phyloP scores from a whole-genome alignment of 2,888 invertebrate genomes.

The Scaptomyza cyrtandrae region DNA sequence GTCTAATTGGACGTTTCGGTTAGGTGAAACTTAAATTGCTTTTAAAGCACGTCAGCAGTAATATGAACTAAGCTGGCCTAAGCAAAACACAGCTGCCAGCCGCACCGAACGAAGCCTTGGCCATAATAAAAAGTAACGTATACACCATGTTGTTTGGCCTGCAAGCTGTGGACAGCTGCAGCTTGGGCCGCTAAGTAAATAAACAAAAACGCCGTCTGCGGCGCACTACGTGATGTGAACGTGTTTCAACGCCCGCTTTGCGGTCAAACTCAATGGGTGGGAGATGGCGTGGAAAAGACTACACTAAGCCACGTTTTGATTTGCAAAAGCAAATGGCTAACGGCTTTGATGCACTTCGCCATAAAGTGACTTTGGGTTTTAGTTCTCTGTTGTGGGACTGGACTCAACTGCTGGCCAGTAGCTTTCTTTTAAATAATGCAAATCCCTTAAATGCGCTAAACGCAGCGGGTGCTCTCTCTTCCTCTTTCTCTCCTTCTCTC shows the following conservation, averaged over 20 bases:
- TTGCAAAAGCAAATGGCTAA: conserved; percentile 54
- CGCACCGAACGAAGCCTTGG: conserved; percentile 50
- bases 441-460: conserved; percentile 74
- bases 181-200: conserved; percentile 51
- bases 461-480: conserved; percentile 48
- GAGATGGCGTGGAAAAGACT: not conserved
- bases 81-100: conserved; percentile 21
- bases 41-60: conserved; percentile 66
- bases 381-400: conserved; percentile 5
- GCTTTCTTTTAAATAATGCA: conserved; percentile 72
- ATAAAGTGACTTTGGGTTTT: conserved; percentile 20
- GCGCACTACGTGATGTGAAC: conserved; percentile 56
- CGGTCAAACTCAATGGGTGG: conserved; percentile 1
- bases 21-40: conserved; percentile 54
- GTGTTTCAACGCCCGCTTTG: conserved; percentile 57
- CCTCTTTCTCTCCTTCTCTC: not conserved
- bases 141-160: conserved; percentile 53
- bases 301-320: conserved; percentile 61
- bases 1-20: conserved; percentile 50
- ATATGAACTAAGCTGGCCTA: conserved; percentile 37
- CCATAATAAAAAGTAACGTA: conserved; percentile 58
- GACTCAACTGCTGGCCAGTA: conserved; percentile 12
- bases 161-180: conserved; percentile 25
- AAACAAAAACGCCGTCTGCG: conserved; percentile 62
- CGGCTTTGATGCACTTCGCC: conserved; percentile 48